These are phyloP conservation scores for Drosophila grimshawi DNA, from an alignment of 1,140 invertebrate genomes.

Conservation along the genomic window DNA sequence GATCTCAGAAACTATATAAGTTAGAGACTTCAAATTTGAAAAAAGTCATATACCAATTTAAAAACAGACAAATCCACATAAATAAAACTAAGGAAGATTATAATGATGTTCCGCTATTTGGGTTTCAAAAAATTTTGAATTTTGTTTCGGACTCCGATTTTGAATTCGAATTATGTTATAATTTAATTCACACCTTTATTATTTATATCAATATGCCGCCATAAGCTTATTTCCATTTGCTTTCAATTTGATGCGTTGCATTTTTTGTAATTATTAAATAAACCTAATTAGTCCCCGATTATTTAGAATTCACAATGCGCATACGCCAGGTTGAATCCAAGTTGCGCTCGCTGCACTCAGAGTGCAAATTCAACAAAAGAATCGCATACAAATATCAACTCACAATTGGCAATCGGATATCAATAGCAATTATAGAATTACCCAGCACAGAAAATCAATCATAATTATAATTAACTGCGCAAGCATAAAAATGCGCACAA, in stretches of 20 bases:
- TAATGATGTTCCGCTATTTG: too few relatives aligned
- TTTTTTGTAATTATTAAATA: neutral
- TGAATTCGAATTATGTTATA: too few relatives aligned
- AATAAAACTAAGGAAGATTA: too few relatives aligned
- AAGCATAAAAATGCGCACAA: constrained; percentile 13
- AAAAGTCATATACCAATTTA: too few relatives aligned
- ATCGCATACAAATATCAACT: constrained; percentile 16
- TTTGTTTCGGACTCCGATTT: too few relatives aligned
- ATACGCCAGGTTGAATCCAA: constrained; percentile 18
- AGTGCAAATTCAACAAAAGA: constrained; percentile 16
- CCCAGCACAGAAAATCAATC: constrained; percentile 25
- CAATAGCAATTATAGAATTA: constrained; percentile 8
- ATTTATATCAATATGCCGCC: too few relatives aligned
- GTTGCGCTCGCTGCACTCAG: neutral
- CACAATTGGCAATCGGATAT: constrained; percentile 26
- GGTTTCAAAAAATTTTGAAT: too few relatives aligned
- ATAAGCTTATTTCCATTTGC: too few relatives aligned
- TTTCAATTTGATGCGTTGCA: neutral
- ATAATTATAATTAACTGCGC: constrained; percentile 35
- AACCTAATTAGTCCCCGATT: constrained; percentile 22
- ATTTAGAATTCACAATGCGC: constrained; percentile 5
- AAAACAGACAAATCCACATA: too few relatives aligned
- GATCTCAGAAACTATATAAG: too few relatives aligned
- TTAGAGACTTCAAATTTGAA: too few relatives aligned
- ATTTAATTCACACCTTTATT: too few relatives aligned